These are phyloP conservation scores for Macrosiphum euphorbiae DNA, from an alignment of 2,888 invertebrate species.

Conservation along the genomic window DNA sequence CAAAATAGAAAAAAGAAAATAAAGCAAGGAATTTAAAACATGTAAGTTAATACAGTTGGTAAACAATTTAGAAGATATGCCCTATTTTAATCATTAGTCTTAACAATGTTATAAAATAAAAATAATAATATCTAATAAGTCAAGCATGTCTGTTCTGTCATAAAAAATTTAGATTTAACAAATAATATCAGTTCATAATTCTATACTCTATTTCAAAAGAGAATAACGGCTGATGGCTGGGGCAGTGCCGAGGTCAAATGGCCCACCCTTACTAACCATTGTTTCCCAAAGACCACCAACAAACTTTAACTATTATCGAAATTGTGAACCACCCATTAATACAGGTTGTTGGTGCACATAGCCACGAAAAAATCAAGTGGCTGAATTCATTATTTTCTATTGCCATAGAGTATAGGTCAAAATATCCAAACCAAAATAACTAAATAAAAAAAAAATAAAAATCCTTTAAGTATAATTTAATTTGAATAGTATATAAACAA, in stretches of 20 bases:
- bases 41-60: constrained; percentile 6
- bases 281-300: no score
- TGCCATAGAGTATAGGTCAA: background rate
- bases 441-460: background rate
- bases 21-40: background rate
- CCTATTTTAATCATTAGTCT: background rate
- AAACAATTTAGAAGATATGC: constrained; percentile 6
- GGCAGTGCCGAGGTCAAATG: no score
- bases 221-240: no score
- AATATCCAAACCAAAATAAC: background rate
- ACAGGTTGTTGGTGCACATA: no score
- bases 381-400: no score
- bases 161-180: background rate
- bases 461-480: background rate
- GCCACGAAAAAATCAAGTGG: no score
- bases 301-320: no score
- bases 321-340: no score
- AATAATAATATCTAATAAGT: constrained; percentile 27
- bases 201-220: no score
- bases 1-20: background rate
- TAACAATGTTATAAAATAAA: constrained; percentile 40
- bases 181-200: constrained; percentile 31
- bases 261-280: no score
- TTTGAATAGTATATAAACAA: background rate
- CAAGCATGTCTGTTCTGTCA: background rate